phyloP scores from a whole-genome alignment of 2,797 vertebrate species.

The Sebastes elongatus region DNA sequence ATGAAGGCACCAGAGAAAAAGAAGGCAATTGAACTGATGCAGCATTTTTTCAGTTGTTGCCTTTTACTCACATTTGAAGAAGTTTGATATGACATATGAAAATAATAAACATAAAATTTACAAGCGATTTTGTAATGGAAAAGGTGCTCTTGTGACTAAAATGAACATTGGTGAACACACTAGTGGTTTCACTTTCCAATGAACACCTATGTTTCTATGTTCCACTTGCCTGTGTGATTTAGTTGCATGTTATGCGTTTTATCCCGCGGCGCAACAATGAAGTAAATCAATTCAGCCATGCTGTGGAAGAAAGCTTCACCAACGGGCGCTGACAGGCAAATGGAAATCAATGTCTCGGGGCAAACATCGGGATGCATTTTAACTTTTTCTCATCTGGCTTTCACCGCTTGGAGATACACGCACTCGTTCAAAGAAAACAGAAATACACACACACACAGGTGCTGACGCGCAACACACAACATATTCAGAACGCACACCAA shows the following conservation, averaged over 20 bases:
- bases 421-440: not conserved
- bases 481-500: slow-evolving; percentile 12
- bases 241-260: slow-evolving; percentile 19
- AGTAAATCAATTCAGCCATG: slow-evolving; percentile 49
- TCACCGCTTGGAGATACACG: not conserved
- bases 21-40: not conserved
- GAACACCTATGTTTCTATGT: not conserved
- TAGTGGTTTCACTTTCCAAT: not conserved
- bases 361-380: slow-evolving; percentile 39
- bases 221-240: slow-evolving; percentile 29
- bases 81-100: not conserved
- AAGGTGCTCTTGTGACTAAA: not conserved
- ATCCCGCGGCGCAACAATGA: slow-evolving; percentile 33
- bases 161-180: not conserved
- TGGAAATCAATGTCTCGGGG: slow-evolving; percentile 49
- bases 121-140: not conserved
- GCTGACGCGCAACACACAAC: slow-evolving; percentile 6
- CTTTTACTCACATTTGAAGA: not conserved
- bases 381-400: slow-evolving; percentile 33
- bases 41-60: not conserved
- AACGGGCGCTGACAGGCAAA: slow-evolving; percentile 41
- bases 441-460: slow-evolving; percentile 37
- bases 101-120: not conserved
- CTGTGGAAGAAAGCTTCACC: slow-evolving; percentile 27
- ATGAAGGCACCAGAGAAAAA: not conserved